Percentiles rank a stretch among this genome's conserved stretches.
Evolutionary conservation across 2,113 vertebrate genomes (phyloP).

Genomic region (Oophaga pumilio): DNA sequence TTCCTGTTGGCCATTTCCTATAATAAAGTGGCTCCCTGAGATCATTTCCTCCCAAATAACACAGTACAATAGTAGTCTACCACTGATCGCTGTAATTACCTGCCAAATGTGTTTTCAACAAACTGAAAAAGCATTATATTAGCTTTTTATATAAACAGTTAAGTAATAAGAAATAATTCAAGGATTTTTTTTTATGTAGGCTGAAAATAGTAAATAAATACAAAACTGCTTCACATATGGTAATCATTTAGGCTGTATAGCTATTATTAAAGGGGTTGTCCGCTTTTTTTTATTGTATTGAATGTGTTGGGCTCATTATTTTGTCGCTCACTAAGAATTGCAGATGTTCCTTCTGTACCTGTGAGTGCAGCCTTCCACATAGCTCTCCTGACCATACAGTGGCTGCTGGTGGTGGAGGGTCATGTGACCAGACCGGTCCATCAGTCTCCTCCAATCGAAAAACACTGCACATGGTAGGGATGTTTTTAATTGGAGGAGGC

Average conservation of each 20-base stretch:
- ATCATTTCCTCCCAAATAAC: conserved; percentile 57
- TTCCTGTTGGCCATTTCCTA: conserved; percentile 59
- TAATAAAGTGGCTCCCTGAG: background rate
- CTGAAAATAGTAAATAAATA: background rate
- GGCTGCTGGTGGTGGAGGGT: too few relatives aligned
- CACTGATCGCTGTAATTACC: background rate
- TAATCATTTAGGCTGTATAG: background rate
- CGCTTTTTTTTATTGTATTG: background rate
- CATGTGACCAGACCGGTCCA: too few relatives aligned
- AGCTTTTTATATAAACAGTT: too few relatives aligned
- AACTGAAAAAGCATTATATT: background rate
- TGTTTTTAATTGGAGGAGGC: too few relatives aligned
- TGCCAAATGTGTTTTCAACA: background rate
- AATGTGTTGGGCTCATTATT: too few relatives aligned
- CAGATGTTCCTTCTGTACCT: too few relatives aligned
- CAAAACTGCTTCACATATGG: background rate
- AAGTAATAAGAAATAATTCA: background rate
- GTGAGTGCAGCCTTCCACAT: too few relatives aligned
- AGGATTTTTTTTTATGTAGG: background rate
- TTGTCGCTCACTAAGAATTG: too few relatives aligned
- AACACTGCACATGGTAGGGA: too few relatives aligned
- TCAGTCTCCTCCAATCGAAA: too few relatives aligned
- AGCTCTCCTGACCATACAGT: too few relatives aligned
- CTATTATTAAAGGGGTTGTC: background rate
- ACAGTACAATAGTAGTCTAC: background rate